Evolutionary conservation across 2,888 invertebrate genomes (phyloP).

Genomic region (Epirrhoe tristata): DNA sequence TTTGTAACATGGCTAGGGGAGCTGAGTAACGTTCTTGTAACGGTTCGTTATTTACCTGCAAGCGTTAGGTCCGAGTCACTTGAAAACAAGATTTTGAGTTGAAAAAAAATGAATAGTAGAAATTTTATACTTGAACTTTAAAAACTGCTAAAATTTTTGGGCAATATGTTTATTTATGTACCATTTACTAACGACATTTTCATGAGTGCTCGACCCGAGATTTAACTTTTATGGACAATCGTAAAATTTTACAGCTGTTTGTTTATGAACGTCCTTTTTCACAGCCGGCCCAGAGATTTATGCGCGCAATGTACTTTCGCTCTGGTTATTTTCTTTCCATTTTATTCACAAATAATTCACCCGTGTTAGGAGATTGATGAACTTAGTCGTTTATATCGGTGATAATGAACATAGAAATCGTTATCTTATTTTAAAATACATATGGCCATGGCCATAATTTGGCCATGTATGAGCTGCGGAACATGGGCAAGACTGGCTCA

Average conservation of each 20-base stretch:
- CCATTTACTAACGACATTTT: conserved; percentile 27
- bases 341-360: neutral
- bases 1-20: no score
- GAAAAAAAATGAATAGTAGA: no score
- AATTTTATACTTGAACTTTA: neutral
- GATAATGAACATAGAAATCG: neutral
- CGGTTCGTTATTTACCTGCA: no score
- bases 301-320: conserved; percentile 18
- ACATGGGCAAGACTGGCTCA: no score
- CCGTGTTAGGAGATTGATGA: neutral
- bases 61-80: no score
- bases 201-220: conserved; percentile 27
- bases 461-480: no score
- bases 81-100: no score
- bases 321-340: neutral
- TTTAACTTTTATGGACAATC: conserved; percentile 34
- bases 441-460: no score
- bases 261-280: conserved; percentile 29
- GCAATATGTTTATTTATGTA: neutral
- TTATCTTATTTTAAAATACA: neutral
- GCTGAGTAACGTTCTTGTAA: no score
- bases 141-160: neutral
- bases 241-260: conserved; percentile 36
- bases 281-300: conserved; percentile 30
- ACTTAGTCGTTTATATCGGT: neutral